phyloP scores from a whole-genome alignment of 92 coral and sea anemone genomes.

The Muricea muricata region DNA sequence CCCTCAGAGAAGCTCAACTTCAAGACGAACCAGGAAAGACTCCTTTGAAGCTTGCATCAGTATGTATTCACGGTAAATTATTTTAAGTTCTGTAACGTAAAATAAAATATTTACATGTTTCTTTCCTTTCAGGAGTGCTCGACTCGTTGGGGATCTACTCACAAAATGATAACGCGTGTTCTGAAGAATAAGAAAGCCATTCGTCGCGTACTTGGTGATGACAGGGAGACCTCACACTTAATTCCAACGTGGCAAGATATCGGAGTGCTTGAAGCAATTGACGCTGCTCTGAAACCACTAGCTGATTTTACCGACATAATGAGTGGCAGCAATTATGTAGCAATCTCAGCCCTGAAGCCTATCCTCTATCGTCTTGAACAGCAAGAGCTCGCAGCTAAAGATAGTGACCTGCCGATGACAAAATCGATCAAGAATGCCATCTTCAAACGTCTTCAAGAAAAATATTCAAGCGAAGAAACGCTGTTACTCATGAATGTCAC shows the following conservation, averaged over 20 bases:
- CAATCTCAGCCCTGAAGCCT: neutral
- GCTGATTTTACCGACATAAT: too few relatives aligned
- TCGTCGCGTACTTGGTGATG: too few relatives aligned
- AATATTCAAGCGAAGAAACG: too few relatives aligned
- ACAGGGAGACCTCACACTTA: slow-evolving; percentile 9
- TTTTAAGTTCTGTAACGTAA: neutral
- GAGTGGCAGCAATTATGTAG: neutral
- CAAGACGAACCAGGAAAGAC: slow-evolving; percentile 22
- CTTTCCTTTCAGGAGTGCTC: neutral
- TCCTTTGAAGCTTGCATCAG: slow-evolving; percentile 28
- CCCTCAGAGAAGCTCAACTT: slow-evolving; percentile 25
- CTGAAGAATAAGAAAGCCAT: too few relatives aligned
- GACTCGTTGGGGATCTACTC: slow-evolving; percentile 20
- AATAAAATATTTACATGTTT: neutral
- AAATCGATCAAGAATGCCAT: too few relatives aligned
- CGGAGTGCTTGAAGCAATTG: neutral
- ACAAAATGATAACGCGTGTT: too few relatives aligned
- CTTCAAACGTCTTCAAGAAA: too few relatives aligned
- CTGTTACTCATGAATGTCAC: too few relatives aligned
- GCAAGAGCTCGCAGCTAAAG: neutral
- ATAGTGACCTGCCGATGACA: neutral
- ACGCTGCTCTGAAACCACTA: neutral
- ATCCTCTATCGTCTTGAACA: neutral
- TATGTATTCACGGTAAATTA: neutral
- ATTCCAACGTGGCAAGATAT: too few relatives aligned